A percentile compares a stretch with the other conserved stretches of the same genome.
These are phyloP conservation scores for Drosophila busckii DNA, from an alignment of 1,140 invertebrate species.

Conservation along the genomic window DNA sequence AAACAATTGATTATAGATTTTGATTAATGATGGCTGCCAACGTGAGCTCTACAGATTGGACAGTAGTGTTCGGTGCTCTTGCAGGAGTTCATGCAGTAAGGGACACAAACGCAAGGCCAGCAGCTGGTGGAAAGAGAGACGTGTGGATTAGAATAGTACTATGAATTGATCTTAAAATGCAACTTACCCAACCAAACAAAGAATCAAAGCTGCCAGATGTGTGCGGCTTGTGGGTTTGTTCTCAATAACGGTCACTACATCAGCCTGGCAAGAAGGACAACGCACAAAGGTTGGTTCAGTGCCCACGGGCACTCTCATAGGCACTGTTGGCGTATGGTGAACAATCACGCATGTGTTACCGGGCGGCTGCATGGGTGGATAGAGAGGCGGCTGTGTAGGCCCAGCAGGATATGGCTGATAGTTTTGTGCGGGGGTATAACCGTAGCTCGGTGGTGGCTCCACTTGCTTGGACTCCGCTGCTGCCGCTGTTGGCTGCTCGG, in stretches of 20 bases:
- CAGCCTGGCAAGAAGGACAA: conserved; percentile 81
- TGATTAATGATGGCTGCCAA: conserved; percentile 80
- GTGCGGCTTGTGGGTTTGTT: conserved; percentile 81
- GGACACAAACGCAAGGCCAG: conserved; percentile 82
- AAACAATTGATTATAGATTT: no score
- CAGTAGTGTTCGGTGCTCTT: conserved; percentile 83
- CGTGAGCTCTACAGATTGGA: conserved; percentile 82
- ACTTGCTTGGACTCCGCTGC: neutral
- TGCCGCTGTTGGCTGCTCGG: conserved; percentile 75
- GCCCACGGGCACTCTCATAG: conserved; percentile 64
- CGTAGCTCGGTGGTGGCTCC: neutral
- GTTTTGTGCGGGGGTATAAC: conserved; percentile 18
- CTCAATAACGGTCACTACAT: conserved; percentile 80
- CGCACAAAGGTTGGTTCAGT: conserved; percentile 75
- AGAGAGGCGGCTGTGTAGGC: conserved; percentile 43
- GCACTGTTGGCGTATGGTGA: conserved; percentile 56
- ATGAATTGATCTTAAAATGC: no score
- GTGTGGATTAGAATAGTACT: neutral
- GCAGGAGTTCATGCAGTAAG: conserved; percentile 84
- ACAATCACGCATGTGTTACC: conserved; percentile 72
- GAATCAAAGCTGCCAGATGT: conserved; percentile 81
- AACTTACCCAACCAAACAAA: conserved; percentile 81
- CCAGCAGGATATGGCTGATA: conserved; percentile 31
- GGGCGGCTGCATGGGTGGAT: conserved; percentile 40
- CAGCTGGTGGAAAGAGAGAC: conserved; percentile 63